phyloP scores from a whole-genome alignment of 2,113 vertebrate genomes.

The Phrynosoma blainvillii region DNA sequence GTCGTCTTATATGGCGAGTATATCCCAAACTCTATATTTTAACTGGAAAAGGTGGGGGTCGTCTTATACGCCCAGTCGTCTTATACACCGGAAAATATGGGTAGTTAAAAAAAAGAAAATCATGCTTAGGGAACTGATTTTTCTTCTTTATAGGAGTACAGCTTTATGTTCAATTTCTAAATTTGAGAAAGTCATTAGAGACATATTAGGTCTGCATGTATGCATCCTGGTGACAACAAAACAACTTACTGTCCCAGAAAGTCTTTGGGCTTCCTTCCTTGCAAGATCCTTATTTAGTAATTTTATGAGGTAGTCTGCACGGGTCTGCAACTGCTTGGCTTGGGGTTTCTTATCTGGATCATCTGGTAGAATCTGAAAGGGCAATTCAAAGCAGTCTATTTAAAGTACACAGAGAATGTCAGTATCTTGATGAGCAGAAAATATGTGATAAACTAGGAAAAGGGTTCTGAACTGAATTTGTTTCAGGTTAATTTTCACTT shows the following conservation, averaged over 20 bases:
- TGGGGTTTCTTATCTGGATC: conserved; percentile 99
- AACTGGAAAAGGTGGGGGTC: no score
- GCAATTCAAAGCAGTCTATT: conserved; percentile 14
- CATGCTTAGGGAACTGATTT: not conserved
- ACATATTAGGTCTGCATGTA: not conserved
- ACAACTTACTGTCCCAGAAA: conserved; percentile 86
- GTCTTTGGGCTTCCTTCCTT: conserved; percentile 92
- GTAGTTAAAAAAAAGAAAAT: not conserved
- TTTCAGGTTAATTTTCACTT: not conserved
- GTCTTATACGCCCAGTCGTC: no score
- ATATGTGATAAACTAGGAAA: not conserved
- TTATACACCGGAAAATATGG: no score
- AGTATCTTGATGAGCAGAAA: not conserved
- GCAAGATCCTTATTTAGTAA: conserved; percentile 95
- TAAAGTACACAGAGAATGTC: not conserved
- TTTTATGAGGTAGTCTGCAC: conserved; percentile 99
- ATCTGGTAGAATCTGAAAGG: conserved; percentile 92
- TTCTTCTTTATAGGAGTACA: not conserved
- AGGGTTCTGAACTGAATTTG: not conserved
- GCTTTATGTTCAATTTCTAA: not conserved
- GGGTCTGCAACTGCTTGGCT: conserved; percentile 97
- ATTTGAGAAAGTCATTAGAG: not conserved
- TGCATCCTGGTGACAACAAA: not conserved
- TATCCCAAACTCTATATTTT: no score
- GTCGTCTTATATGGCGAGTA: no score